These are phyloP conservation scores for Catamblyrhynchus diadema DNA, from an alignment of 2,797 vertebrate genomes.

Conservation along the genomic window DNA sequence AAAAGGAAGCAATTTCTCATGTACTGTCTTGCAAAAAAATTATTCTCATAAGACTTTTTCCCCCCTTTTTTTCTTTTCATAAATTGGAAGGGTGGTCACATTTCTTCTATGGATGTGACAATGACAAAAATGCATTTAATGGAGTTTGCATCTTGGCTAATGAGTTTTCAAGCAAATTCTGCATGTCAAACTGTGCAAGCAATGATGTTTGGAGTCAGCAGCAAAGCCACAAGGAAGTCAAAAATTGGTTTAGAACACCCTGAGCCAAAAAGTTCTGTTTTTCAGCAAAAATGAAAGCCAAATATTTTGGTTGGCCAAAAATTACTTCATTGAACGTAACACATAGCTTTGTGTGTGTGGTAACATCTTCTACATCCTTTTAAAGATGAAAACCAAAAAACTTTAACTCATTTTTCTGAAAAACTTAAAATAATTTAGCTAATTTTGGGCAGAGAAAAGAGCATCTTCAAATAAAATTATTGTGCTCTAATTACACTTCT, in stretches of 20 bases:
- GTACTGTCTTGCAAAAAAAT: background rate
- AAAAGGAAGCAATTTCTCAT: background rate
- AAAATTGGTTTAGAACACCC: background rate
- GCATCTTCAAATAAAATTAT: background rate
- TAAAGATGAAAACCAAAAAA: background rate
- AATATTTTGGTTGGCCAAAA: background rate
- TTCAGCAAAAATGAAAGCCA: conserved; percentile 32
- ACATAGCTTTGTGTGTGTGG: background rate
- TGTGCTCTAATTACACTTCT: background rate
- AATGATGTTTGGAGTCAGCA: conserved; percentile 14
- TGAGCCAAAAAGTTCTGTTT: background rate
- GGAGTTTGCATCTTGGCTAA: background rate
- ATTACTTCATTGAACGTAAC: background rate
- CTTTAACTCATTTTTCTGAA: background rate
- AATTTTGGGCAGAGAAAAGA: background rate
- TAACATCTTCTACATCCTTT: background rate
- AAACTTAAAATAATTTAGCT: background rate
- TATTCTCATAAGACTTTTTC: background rate
- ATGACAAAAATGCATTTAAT: conserved; percentile 1
- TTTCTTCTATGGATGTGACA: background rate
- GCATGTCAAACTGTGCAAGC: background rate
- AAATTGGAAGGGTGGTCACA: background rate
- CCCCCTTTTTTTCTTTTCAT: background rate
- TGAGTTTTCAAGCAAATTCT: conserved; percentile 6
- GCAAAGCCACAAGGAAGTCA: conserved; percentile 39